A percentile compares a stretch with the other conserved stretches of the same genome.
These are phyloP conservation scores for Spinus olivaceus DNA, from an alignment of 2,797 vertebrate genomes.

Conservation along the genomic window DNA sequence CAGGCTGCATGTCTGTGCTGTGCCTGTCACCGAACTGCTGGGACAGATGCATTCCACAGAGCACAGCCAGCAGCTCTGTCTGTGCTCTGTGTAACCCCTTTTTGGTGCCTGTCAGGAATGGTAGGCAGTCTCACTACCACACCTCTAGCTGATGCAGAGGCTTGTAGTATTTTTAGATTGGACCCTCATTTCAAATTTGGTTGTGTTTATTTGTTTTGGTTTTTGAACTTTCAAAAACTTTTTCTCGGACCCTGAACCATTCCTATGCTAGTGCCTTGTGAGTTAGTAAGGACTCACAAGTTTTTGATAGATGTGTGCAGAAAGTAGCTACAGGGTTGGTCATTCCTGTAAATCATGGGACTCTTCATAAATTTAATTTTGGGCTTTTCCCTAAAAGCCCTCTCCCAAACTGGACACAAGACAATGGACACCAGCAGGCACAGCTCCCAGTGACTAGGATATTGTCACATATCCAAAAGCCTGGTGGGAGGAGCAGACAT, in stretches of 20 bases:
- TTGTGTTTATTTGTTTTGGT: neutral
- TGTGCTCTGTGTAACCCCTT: neutral
- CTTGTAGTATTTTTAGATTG: neutral
- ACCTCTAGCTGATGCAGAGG: neutral
- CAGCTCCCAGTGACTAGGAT: slow-evolving; percentile 36
- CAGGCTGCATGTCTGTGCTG: neutral
- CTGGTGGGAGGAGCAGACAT: slow-evolving; percentile 55
- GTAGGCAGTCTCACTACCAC: neutral
- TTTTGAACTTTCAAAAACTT: neutral
- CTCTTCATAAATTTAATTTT: slow-evolving; percentile 17
- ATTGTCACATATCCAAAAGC: slow-evolving; percentile 58
- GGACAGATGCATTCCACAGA: neutral
- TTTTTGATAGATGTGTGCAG: neutral
- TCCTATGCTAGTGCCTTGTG: neutral
- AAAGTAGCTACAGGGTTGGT: neutral
- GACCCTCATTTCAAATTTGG: neutral
- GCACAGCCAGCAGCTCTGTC: neutral
- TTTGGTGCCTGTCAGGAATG: neutral
- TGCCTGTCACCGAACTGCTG: accelerated
- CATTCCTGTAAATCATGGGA: slow-evolving; percentile 28
- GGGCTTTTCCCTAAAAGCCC: slow-evolving; percentile 36
- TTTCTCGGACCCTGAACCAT: neutral
- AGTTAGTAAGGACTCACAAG: neutral
- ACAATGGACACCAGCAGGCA: slow-evolving; percentile 59
- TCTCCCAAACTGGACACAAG: slow-evolving; percentile 41